Base-by-base conservation (phyloP, 1,140 invertebrate genomes). In the Scaptomyza montana region DNA sequence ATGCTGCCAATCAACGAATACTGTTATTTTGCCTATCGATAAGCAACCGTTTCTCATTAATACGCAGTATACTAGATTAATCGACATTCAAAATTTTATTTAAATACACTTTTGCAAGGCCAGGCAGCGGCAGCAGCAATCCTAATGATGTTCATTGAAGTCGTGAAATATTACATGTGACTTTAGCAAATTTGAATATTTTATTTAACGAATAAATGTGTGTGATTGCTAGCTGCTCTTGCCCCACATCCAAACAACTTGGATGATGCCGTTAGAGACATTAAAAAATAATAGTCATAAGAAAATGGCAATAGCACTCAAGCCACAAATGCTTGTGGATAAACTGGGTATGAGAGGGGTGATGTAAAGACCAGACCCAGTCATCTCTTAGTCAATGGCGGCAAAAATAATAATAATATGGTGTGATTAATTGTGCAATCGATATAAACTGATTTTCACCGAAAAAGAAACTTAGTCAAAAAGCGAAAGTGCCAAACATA, bases 161-260 rank as follows among this genome's bases (percentile, higher is more conserved):
- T 56, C 53, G 51, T 74, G 53, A 57, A 41, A 57, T 63, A 69
- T 74, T 68, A 74, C 65, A 62, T 49, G 19, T 46, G 49, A 12
- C 45, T 60, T 54, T 36, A 7, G 39, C 49, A 70, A 62, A 85
- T 84, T 84, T 69, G 57, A 73, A 84, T 84, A 70, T 55, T 85
- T 80, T 76, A 84, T 84, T 84, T 61, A 84, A 65, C 59, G 60
- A 84, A 76, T 78, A 69, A 76, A 82, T 53, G 46, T 75, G 19
- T 63, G 45, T 51, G 30, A 33, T 33, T 33, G 5, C 30, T 33
- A 33, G 49, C 16, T 16, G 41, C 74, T 56, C 25, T 36, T 62
- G 47, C 60, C 69, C 62, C 47, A 43, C 62, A 65, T 70, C 41
- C 33, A 74, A 62, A 60, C 53, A 61, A 75, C 75, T 75, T 75